These are phyloP conservation scores for Oscheius sp. DNA, from an alignment of 2,888 invertebrate species.

Conservation along the genomic window DNA sequence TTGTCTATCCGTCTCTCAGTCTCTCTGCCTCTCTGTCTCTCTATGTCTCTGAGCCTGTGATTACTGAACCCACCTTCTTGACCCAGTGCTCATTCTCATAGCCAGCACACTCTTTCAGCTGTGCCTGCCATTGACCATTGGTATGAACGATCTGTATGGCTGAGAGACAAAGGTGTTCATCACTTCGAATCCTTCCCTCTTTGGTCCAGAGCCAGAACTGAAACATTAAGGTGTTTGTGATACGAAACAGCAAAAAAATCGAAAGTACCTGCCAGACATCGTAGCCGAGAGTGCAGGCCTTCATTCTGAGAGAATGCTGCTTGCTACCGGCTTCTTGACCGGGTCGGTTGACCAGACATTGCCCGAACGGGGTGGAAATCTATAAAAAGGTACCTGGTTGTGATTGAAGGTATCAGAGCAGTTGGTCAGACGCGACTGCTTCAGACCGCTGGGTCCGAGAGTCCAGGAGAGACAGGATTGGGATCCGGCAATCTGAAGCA, in stretches of 20 bases:
- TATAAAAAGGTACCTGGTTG: conserved; percentile 32
- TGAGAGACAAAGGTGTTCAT: conserved; percentile 71
- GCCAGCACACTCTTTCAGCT: conserved; percentile 72
- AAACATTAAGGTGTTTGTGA: conserved; percentile 40
- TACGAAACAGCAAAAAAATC: neutral
- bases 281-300: conserved; percentile 71
- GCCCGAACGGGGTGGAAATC: conserved; percentile 28
- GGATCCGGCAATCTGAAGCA: conserved; percentile 22
- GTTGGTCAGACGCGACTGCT: conserved; percentile 16
- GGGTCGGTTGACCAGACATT: conserved; percentile 68
- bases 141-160: conserved; percentile 53
- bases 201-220: conserved; percentile 71
- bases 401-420: conserved; percentile 4
- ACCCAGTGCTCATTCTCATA: conserved; percentile 69
- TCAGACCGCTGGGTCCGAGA: conserved; percentile 18
- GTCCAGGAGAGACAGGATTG: conserved; percentile 27
- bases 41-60: neutral
- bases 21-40: too few relatives aligned
- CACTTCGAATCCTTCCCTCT: conserved; percentile 66
- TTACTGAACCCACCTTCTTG: conserved; percentile 45
- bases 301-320: conserved; percentile 61
- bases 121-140: conserved; percentile 63
- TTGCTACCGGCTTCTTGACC: conserved; percentile 60
- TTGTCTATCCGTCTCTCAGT: too few relatives aligned
- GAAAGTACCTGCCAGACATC: conserved; percentile 73